These are phyloP conservation scores for Antechinus flavipes DNA, from an alignment of 2,113 vertebrate species.

Conservation along the genomic window DNA sequence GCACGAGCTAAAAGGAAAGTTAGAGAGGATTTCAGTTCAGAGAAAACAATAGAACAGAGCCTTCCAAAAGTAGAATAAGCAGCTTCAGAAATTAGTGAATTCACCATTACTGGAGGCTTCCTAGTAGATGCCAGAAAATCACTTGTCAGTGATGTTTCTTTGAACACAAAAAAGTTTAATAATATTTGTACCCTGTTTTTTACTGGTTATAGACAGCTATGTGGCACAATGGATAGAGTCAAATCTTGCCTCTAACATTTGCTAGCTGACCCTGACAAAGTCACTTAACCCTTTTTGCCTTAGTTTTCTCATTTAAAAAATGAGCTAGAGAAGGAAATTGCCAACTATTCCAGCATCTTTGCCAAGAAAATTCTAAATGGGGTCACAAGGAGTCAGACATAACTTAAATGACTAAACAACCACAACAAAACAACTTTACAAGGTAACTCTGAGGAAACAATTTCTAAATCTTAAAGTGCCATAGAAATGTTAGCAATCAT, in stretches of 20 bases:
- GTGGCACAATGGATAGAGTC: neutral
- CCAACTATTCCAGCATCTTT: neutral
- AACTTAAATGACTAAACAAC: neutral
- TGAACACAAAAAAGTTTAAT: neutral
- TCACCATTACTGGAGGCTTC: neutral
- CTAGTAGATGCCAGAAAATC: neutral
- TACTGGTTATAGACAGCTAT: neutral
- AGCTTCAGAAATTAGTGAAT: neutral
- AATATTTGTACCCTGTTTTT: neutral
- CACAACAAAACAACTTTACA: neutral
- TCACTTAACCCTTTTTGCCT: neutral
- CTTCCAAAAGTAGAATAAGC: neutral
- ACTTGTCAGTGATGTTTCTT: neutral
- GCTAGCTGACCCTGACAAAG: neutral
- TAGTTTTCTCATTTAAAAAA: neutral
- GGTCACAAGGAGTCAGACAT: neutral
- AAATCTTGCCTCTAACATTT: neutral
- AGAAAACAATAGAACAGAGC: neutral
- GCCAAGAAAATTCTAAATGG: neutral
- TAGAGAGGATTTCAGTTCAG: neutral
- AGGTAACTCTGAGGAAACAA: neutral
- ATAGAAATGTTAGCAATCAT: neutral
- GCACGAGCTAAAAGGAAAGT: neutral
- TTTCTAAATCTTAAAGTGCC: neutral
- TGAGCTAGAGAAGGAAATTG: neutral